Percentiles rank a stretch among this genome's conserved stretches.
These are phyloP conservation scores for Okapia johnstoni DNA, from an alignment of 2,113 vertebrate species.

Conservation along the genomic window DNA sequence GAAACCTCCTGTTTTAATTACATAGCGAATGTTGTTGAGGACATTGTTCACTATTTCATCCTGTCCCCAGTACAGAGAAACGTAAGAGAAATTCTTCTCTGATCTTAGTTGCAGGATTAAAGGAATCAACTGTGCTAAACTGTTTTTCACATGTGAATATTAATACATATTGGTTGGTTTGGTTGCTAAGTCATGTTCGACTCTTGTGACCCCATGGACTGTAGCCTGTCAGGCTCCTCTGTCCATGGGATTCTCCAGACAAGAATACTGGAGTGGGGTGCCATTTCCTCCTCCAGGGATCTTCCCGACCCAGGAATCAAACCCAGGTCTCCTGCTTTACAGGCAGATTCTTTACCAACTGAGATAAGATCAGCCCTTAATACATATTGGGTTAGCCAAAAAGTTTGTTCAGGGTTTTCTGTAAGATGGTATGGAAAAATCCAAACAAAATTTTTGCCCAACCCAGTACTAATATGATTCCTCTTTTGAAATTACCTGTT, in stretches of 20 bases:
- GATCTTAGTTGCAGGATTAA: not conserved
- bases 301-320: not conserved
- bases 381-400: not conserved
- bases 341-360: not conserved
- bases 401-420: not conserved
- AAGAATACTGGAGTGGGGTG: not conserved
- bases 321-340: rapidly evolving
- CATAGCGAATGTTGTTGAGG: not conserved
- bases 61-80: not conserved
- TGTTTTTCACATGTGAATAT: not conserved
- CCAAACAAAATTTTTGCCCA: not conserved
- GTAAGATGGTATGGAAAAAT: not conserved
- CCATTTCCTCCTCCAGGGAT: not conserved
- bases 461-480: not conserved
- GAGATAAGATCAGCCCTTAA: not conserved
- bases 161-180: not conserved
- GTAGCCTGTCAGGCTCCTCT: not conserved
- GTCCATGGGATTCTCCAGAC: not conserved
- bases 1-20: not conserved
- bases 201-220: not conserved
- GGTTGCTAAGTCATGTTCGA: not conserved
- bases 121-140: not conserved
- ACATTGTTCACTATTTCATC: not conserved
- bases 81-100: not conserved
- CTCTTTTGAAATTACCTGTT: not conserved